phyloP scores from a whole-genome alignment of 2,888 invertebrate genomes.

The Heteromurus nitidus region DNA sequence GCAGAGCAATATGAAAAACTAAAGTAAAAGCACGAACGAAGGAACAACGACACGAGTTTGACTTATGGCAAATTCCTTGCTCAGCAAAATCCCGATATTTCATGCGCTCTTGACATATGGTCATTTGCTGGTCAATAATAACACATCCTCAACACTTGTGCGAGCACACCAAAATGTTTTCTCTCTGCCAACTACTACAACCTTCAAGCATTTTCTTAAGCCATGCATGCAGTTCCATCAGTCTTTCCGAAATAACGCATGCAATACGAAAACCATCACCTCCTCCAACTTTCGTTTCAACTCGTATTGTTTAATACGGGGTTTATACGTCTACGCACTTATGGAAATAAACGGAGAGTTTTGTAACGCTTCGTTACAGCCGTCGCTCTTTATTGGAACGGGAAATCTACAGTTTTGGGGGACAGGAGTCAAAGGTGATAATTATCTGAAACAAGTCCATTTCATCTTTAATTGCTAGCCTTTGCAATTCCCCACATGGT shows the following conservation, averaged over 20 bases:
- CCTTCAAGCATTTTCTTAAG: too few species aligned
- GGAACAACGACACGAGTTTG: conserved; percentile 41
- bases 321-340: too few species aligned
- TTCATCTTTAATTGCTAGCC: conserved; percentile 65
- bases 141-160: conserved; percentile 13
- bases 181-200: too few species aligned
- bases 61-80: conserved; percentile 60
- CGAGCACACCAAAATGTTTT: conserved; percentile 8
- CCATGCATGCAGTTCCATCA: too few species aligned
- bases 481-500: conserved; percentile 40
- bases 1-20: conserved; percentile 38
- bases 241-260: too few species aligned
- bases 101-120: conserved; percentile 60
- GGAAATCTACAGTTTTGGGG: conserved; percentile 24
- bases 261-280: too few species aligned
- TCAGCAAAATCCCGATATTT: conserved; percentile 62
- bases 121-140: conserved; percentile 62
- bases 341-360: too few species aligned
- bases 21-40: conserved; percentile 14
- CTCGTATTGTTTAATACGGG: too few species aligned
- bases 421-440: conserved; percentile 67
- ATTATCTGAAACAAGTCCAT: conserved; percentile 64
- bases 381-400: conserved; percentile 8
- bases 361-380: too few species aligned
- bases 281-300: too few species aligned